Evolutionary conservation across 35 echinoderm and acorn worm species (phyloP), one percentile per base, ranked within the genome.

Genomic region (Acanthaster planci): DNA sequence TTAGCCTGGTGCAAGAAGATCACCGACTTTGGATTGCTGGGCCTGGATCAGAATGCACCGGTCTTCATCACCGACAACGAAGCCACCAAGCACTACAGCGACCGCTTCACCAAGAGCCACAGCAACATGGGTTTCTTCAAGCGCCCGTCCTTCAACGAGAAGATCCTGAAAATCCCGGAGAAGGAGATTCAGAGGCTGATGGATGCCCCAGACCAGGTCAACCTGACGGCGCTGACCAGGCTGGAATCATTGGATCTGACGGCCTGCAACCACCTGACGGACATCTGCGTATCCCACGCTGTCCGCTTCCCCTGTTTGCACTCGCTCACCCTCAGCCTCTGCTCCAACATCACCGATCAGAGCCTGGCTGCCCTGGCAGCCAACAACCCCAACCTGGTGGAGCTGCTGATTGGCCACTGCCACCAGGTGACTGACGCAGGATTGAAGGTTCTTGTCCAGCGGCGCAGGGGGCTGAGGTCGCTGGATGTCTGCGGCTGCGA

Each of bases 51-150:
- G 47, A 51, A 91, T 84, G 76, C 78, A 19, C 89, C 89, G 18
- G 67, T 79, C 10, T 82, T 92, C 51, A 55, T 39, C 37, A 72
- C 81, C 27, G 76, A 84, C 19, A 77, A 91, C 26, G 64, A 87
- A 19, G 60, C 84, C 39, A 54, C 53, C 0, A 92, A 89, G 67
- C 59, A 97, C 78, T 59, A 78, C 85, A 86, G 85, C 60, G 94
- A 89, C 30, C 54, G 94, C 39, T 96, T 84, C 55, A 89, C 94
- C 18, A 72, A 87, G 31, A 97, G 82, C 78, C 90, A 97, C 47
- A 89, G 94, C 78, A 86, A 97, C 78, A 89, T 97, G 76, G 94
- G 90, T 14, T 92, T 97, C 76, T 92, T 97, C 55, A 92, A 80
- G 47, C 67, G 36, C 9, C 90, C 94, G 17, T 87, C 80, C 2